Percentiles rank a stretch among this genome's conserved stretches.
phyloP scores from a whole-genome alignment of 1,140 invertebrate genomes.

The Drosophila mauritiana region DNA sequence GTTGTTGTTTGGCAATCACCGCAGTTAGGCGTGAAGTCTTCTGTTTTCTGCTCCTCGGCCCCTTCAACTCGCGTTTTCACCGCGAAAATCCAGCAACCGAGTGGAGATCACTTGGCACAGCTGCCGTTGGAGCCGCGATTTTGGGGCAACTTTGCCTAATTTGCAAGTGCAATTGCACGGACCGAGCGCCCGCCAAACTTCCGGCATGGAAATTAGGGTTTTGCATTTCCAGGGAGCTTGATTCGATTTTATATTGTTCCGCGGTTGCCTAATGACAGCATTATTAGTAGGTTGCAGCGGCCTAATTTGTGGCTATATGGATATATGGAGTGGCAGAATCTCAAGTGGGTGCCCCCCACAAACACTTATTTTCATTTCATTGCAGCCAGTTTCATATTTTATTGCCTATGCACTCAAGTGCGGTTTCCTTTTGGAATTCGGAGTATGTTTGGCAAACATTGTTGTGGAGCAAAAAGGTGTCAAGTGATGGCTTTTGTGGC shows the following conservation, averaged over 20 bases:
- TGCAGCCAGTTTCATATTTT: slow-evolving; percentile 8
- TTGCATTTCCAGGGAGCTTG: slow-evolving; percentile 62
- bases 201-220: slow-evolving; percentile 75
- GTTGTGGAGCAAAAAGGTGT: slow-evolving; percentile 27
- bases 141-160: slow-evolving; percentile 58
- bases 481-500: slow-evolving; percentile 33
- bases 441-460: slow-evolving; percentile 31
- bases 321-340: slow-evolving; percentile 28
- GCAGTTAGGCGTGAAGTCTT: slow-evolving; percentile 68
- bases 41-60: slow-evolving; percentile 43
- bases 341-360: slow-evolving; percentile 21
- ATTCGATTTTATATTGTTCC: slow-evolving; percentile 56
- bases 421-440: slow-evolving; percentile 15
- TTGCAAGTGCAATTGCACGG: slow-evolving; percentile 72
- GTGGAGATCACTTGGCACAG: slow-evolving; percentile 37
- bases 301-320: slow-evolving; percentile 42
- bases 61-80: slow-evolving; percentile 13
- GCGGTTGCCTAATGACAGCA: slow-evolving; percentile 62
- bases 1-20: slow-evolving; percentile 58
- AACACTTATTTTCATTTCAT: slow-evolving; percentile 4
- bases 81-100: slow-evolving; percentile 24
- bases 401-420: slow-evolving; percentile 29
- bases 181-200: slow-evolving; percentile 58
- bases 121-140: slow-evolving; percentile 25
- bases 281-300: slow-evolving; percentile 59